phyloP scores from a whole-genome alignment of 2,113 vertebrate genomes.

The Tyrannus savana region DNA sequence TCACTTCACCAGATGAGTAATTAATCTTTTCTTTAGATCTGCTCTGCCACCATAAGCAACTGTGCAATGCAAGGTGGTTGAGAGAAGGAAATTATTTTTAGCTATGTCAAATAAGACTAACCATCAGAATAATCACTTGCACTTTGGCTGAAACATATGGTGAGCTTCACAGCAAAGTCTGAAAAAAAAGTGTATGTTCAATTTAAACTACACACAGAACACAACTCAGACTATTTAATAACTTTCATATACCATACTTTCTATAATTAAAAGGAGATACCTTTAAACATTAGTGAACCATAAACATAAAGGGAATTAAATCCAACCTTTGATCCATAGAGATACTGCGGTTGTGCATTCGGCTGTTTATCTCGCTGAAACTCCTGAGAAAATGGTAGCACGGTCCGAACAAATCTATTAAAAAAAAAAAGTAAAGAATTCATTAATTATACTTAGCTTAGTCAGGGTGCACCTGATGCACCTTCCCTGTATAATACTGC shows the following conservation, averaged over 20 bases:
- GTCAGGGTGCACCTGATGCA: not conserved
- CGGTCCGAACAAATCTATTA: constrained; percentile 86
- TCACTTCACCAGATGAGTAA: not conserved
- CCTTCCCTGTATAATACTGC: not conserved
- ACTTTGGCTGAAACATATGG: not conserved
- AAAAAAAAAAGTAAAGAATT: not conserved
- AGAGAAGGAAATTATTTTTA: not conserved
- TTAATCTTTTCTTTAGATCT: not conserved
- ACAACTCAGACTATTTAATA: not conserved
- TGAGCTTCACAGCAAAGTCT: not conserved
- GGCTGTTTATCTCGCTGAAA: constrained; percentile 91
- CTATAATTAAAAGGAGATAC: not conserved
- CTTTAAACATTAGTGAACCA: not conserved
- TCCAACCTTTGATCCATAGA: constrained; percentile 87
- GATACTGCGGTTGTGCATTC: constrained; percentile 88
- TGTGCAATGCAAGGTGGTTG: not conserved
- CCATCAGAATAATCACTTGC: not conserved
- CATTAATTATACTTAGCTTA: not conserved
- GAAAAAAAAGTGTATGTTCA: not conserved
- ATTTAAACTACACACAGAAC: not conserved
- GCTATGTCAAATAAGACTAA: not conserved
- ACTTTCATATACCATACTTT: not conserved
- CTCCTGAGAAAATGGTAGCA: constrained; percentile 88
- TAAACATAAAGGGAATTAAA: not conserved
- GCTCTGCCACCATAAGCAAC: not conserved